These are phyloP conservation scores for Cossypha polioptera DNA, from an alignment of 2,797 vertebrate genomes.

Conservation along the genomic window DNA sequence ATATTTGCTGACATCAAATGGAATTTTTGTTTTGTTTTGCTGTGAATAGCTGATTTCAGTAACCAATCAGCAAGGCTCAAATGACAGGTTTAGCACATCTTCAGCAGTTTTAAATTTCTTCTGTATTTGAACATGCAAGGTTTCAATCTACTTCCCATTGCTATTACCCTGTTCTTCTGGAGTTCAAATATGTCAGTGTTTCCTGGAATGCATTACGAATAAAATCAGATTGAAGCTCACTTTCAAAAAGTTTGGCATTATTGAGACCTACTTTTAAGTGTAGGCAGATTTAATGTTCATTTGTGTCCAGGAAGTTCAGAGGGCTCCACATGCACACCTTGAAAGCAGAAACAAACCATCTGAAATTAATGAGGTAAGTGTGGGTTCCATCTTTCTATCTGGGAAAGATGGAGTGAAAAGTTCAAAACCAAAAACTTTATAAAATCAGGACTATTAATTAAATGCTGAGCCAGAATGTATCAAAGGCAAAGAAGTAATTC, in stretches of 20 bases:
- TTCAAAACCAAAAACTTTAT: slow-evolving; percentile 40
- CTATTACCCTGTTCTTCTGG: not conserved
- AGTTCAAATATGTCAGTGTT: slow-evolving; percentile 47
- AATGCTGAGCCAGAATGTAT: slow-evolving; percentile 52
- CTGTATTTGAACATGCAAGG: not conserved
- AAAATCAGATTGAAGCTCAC: slow-evolving; percentile 31
- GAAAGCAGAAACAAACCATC: slow-evolving; percentile 48
- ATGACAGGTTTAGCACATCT: not conserved
- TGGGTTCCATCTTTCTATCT: slow-evolving; percentile 32
- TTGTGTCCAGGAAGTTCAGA: slow-evolving; percentile 35
- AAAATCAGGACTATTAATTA: slow-evolving; percentile 49
- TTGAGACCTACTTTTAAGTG: slow-evolving; percentile 1
- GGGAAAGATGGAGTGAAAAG: slow-evolving; percentile 55
- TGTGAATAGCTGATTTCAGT: not conserved
- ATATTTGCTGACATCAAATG: not conserved
- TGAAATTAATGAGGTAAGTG: slow-evolving; percentile 49
- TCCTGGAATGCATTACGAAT: slow-evolving; percentile 48
- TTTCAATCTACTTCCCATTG: not conserved
- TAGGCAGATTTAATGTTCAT: slow-evolving; percentile 10
- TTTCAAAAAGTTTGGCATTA: slow-evolving; percentile 30
- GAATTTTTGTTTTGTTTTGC: not conserved
- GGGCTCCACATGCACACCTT: not conserved
- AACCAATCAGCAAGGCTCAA: not conserved
- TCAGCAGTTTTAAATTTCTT: not conserved
- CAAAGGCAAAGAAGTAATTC: slow-evolving; percentile 62